phyloP scores from a whole-genome alignment of 2,113 vertebrate species.

The Corythornis madagascariensis region DNA sequence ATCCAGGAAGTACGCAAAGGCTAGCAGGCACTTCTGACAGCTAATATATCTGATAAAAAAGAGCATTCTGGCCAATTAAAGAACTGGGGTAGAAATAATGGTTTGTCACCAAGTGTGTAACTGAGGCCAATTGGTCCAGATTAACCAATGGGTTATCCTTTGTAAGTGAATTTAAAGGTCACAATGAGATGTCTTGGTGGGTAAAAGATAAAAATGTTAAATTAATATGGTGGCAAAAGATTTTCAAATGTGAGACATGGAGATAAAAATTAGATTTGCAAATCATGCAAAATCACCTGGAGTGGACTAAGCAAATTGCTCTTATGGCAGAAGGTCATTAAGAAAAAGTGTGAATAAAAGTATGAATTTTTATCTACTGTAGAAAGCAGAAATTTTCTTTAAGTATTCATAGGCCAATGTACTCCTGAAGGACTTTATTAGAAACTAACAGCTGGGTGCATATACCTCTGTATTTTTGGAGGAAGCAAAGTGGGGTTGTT shows the following conservation, averaged over 20 bases:
- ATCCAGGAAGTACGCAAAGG: slow-evolving; percentile 78
- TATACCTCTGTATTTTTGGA: not conserved
- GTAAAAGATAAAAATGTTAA: slow-evolving; percentile 76
- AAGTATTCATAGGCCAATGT: slow-evolving; percentile 26
- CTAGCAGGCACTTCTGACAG: slow-evolving; percentile 81
- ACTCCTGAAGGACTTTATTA: slow-evolving; percentile 47
- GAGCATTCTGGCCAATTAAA: slow-evolving; percentile 84
- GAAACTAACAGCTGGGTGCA: not conserved
- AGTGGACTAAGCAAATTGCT: slow-evolving; percentile 70
- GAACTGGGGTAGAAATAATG: slow-evolving; percentile 78
- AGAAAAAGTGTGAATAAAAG: slow-evolving; percentile 61
- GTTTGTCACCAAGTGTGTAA: slow-evolving; percentile 79
- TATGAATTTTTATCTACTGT: slow-evolving; percentile 4
- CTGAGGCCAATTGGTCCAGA: slow-evolving; percentile 80
- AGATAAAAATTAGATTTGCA: slow-evolving; percentile 76
- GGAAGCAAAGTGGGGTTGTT: not conserved
- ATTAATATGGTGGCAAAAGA: slow-evolving; percentile 71
- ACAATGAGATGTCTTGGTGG: slow-evolving; percentile 62
- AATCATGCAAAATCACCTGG: slow-evolving; percentile 72
- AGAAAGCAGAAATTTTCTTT: slow-evolving; percentile 29
- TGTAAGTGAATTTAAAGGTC: slow-evolving; percentile 82
- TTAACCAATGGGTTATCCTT: slow-evolving; percentile 81
- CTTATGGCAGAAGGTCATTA: slow-evolving; percentile 64
- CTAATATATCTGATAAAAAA: slow-evolving; percentile 77
- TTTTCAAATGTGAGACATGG: slow-evolving; percentile 64